Evolutionary conservation across 2,113 vertebrate genomes (phyloP).

Genomic region (Panthera uncia): DNA sequence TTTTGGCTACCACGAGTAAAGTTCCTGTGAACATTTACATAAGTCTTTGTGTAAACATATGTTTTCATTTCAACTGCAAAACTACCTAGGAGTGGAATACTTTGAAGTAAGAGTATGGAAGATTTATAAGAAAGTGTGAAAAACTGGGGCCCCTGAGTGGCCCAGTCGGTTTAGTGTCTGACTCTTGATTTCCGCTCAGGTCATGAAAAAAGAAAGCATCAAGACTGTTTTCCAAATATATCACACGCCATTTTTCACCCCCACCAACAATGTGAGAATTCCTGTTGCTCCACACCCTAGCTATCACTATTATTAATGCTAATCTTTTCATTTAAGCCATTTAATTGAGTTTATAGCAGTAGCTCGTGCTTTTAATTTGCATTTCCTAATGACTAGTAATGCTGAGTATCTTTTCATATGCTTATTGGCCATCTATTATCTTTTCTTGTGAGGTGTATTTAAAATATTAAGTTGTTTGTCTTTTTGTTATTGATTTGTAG

Average conservation of each 20-base stretch:
- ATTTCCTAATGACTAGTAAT: neutral
- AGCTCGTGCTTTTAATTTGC: neutral
- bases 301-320: neutral
- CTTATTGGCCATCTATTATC: neutral
- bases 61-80: neutral
- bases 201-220: neutral
- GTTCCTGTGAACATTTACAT: neutral
- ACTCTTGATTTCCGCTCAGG: too few species aligned
- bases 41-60: neutral
- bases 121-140: neutral
- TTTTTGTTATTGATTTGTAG: constrained; percentile 24
- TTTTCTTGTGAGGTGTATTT: constrained; percentile 17
- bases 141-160: neutral
- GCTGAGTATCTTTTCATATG: neutral
- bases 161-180: too few species aligned
- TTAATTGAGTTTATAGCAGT: neutral
- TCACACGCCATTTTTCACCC: neutral
- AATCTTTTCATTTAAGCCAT: neutral
- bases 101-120: neutral
- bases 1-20: neutral
- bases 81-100: neutral
- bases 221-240: neutral
- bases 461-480: neutral
- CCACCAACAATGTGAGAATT: neutral
- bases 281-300: neutral